Base-by-base conservation (phyloP, 23 tunicate species). In the Styela clava region DNA sequence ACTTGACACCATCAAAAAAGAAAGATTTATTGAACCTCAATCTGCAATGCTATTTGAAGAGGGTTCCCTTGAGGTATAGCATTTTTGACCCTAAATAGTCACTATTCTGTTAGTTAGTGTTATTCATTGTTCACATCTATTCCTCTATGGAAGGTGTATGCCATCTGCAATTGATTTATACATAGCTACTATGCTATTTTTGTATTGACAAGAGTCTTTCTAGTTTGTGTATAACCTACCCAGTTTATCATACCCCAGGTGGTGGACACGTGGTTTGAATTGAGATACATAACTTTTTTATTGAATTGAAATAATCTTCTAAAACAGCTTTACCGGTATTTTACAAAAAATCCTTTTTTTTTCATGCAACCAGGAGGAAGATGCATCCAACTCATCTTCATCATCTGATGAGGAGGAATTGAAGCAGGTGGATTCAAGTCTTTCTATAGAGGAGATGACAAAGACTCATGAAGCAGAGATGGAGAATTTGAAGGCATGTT, bases 401-500 rank as follows among this genome's bases (percentile, higher is more conserved):
- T 44, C 56, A 12, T 44, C 56, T 44, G 56, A 44, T 5, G 56
- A 44, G 7, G 56, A 44, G 12, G 56, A 44, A 12, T 5, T 44
- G 56, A 44, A 44, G 12, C 12, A 5, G 12, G 56, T 5, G 12
- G 56, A 7, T 7, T 44, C 56, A 5, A 5, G 9, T 44, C 56
- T 5, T 44, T 44, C 56, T 44, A 44, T 44, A 19, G 95, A 85
- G 16, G 89, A 85, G 9, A 52, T 89, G 52, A 82, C 74, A 37
- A 69, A 73, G 33, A 71, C 82, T 30, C 90, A 91, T 91, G 85
- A 85, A 35, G 36, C 34, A 20, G 82, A 86, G 62, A 86, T 91
- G 86, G 97, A 91, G 26, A 87, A 91, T 25, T 85, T 91, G 51
- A 78, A 86, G 87, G 97, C 85, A 29, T 19, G 34, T n/a, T 34